Base-by-base conservation (phyloP, 2,888 invertebrate species). In the Brachycybe producta region DNA sequence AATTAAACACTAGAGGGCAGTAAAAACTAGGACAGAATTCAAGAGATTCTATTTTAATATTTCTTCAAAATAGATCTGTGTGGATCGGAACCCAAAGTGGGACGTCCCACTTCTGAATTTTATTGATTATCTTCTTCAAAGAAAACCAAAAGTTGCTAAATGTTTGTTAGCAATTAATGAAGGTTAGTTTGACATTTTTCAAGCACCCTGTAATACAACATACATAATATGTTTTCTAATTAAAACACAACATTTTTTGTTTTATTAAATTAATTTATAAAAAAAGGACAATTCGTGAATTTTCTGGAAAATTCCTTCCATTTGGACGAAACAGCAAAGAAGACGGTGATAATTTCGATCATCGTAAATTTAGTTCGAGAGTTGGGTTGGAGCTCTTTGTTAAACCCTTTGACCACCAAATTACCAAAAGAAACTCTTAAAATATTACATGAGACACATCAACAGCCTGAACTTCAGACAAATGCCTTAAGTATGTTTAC, bases 401-500 rank as follows among this genome's bases (percentile, higher is more conserved):
- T 19, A 2, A 13, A 24, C 23, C 24, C 24, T 13, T 41, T 41
- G 24, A 24, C n/a, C 15, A 15, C 2, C 5, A 5, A 2, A 5
- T 26, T 44, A 11, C 44, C 44, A 24, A 28, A 8, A 17, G 32
- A 44, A 15, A 7, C 30, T 7, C 27, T 44, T n/a, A 32, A 35
- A 26, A 38, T 30, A 15, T 28, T 30, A 15, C 11, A 5, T 27
- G n/a, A 26, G 15, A 44, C 34, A 3, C 13, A n/a, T n/a, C n/a
- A 19, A 11, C 13, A 44, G 19, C 27, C 26, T 24, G 8, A 41
- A 7, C n/a, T 41, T 7, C 41, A 41, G 41, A 41, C 23, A 8
- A 41, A 24, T 41, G 19, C 24, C 23, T 41, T 41, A 23, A 4
- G 41, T 41, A 41, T n/a, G n/a, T n/a, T n/a, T n/a, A n/a, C n/a